Base-by-base conservation (phyloP, 2,888 invertebrate species). In the Andrena praecox region DNA sequence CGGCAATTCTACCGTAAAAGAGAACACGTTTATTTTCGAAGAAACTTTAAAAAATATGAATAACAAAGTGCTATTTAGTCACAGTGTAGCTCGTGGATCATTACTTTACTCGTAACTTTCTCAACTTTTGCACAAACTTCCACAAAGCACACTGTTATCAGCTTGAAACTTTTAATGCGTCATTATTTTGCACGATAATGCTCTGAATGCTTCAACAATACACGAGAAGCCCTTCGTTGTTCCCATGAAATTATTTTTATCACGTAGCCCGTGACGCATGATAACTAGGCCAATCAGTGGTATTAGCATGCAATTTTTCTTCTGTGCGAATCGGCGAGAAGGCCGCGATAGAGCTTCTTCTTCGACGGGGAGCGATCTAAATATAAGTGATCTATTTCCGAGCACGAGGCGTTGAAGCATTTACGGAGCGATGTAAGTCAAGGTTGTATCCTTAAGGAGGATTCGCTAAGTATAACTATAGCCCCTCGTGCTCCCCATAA, bases 311-410 rank as follows among this genome's bases (percentile, higher is more conserved):
- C 31, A 56, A 62, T 67, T 72, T 60, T 59, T 33, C 60, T 69
- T 62, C 16, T 8, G 16, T 27, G 6, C 8, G 73, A 64, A 42
- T 83, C 64, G 10, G 59, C 35, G 35, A 27, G 69, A 70, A 8
- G 29, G 29, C 6, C 2, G 20, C 59, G 68, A 72, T 72, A 75
- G 80, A 20, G 16, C 68, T 60, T 66, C 63, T 59, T 59, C 50
- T 60, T 16, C 29, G 66, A 68, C 16, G 67, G 74, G 72, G 67
- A 82, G 60, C 27, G 80, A 63, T 84, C 84, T 85, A 85, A 89
- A 87, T 87, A 87, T 89, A 89, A 77, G 69, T 35, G 52, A 4
- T 68, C 52, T 81, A 80, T 84, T 85, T 82, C 69, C 29, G 66
- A 62, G 67, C 56, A 20, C 64, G 29, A 29, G n/a, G 20, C 67